Percentiles rank a stretch among this genome's conserved stretches.
Evolutionary conservation across 2,888 invertebrate genomes (phyloP).

Genomic region (Masnerella sp.): DNA sequence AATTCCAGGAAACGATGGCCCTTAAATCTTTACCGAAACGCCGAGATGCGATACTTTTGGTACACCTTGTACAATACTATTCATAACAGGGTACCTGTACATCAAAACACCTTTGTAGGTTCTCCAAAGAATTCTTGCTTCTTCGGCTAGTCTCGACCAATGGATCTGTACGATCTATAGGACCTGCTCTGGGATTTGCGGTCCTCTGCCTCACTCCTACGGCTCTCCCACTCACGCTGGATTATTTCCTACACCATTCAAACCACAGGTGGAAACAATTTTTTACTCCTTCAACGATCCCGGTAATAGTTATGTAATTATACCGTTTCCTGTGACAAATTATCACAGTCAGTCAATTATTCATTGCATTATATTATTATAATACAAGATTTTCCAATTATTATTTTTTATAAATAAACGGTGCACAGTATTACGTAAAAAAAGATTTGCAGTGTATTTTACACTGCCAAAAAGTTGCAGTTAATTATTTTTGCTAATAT

Average conservation of each 20-base stretch:
- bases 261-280: slow-evolving; percentile 56
- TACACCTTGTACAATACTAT: slow-evolving; percentile 48
- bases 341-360: no score
- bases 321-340: no score
- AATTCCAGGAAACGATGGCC: neutral
- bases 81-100: slow-evolving; percentile 54
- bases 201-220: slow-evolving; percentile 42
- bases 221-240: slow-evolving; percentile 28
- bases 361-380: no score
- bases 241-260: slow-evolving; percentile 34
- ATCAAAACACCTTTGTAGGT: slow-evolving; percentile 53
- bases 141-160: slow-evolving; percentile 37
- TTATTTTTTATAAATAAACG: no score
- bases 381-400: no score
- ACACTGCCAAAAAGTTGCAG: no score
- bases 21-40: slow-evolving; percentile 12
- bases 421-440: no score
- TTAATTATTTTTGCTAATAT: no score
- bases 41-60: slow-evolving; percentile 46
- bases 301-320: no score
- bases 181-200: slow-evolving; percentile 58
- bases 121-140: slow-evolving; percentile 50
- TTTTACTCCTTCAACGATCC: slow-evolving; percentile 23
- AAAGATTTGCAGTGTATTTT: no score
- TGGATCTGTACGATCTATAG: slow-evolving; percentile 51